Percentiles rank a stretch among this genome's conserved stretches.
Evolutionary conservation across 2,797 vertebrate genomes (phyloP).

Genomic region (Darevskia nairensis): DNA sequence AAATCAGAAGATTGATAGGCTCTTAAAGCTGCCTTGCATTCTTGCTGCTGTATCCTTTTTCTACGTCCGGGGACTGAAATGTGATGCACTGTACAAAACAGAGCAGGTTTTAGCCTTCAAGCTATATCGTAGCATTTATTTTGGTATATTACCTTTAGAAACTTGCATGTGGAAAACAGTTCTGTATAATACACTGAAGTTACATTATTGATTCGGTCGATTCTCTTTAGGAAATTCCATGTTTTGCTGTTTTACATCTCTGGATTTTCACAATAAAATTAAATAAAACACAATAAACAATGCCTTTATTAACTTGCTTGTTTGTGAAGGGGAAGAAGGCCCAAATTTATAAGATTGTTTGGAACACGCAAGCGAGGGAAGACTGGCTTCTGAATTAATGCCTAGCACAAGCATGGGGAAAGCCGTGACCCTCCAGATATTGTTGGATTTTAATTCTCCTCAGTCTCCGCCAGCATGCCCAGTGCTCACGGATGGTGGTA

Average conservation of each 20-base stretch:
- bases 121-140: constrained; percentile 62
- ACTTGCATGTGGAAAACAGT: constrained; percentile 62
- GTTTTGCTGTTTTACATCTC: constrained; percentile 72
- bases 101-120: constrained; percentile 62
- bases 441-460: too few species aligned
- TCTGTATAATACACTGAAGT: constrained; percentile 63
- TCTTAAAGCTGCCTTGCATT: constrained; percentile 45
- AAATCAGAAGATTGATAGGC: constrained; percentile 38
- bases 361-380: rapidly evolving
- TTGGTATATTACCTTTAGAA: constrained; percentile 44
- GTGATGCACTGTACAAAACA: constrained; percentile 56
- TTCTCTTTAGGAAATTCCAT: constrained; percentile 63
- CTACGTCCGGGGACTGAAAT: constrained; percentile 45
- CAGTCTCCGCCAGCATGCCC: too few species aligned
- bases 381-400: constrained; percentile 15
- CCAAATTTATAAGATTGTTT: background rate
- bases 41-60: constrained; percentile 57
- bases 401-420: background rate
- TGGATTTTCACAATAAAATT: constrained; percentile 61
- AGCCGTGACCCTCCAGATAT: too few species aligned
- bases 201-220: constrained; percentile 37
- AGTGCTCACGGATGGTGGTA: too few species aligned
- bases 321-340: background rate
- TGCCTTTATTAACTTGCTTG: constrained; percentile 63
- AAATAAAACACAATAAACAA: constrained; percentile 64